Percentiles rank a stretch among this genome's conserved stretches.
Evolutionary conservation across 1,140 invertebrate species (phyloP).

Genomic region (Heliconius hewitsoni): DNA sequence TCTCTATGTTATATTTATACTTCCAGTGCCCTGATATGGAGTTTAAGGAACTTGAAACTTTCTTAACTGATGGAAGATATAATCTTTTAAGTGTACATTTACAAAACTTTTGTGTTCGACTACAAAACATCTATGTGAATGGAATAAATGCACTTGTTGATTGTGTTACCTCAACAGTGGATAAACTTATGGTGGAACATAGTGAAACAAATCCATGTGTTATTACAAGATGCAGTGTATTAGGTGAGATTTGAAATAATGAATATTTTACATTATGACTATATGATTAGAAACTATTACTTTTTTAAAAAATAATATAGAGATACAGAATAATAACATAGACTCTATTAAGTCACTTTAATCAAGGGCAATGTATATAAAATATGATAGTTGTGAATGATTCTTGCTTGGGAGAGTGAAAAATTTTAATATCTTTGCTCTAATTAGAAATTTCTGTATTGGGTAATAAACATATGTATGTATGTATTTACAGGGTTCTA

Average conservation of each 20-base stretch:
- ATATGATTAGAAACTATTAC: background rate
- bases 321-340: slow-evolving; percentile 57
- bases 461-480: background rate
- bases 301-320: slow-evolving; percentile 41
- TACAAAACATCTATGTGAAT: slow-evolving; percentile 78
- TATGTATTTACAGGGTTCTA: slow-evolving; percentile 82
- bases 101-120: slow-evolving; percentile 77
- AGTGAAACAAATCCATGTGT: slow-evolving; percentile 65
- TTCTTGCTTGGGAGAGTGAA: no score
- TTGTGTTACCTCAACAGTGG: slow-evolving; percentile 75
- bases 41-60: slow-evolving; percentile 75
- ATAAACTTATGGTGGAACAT: slow-evolving; percentile 75
- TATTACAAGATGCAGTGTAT: slow-evolving; percentile 76
- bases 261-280: background rate
- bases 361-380: slow-evolving; percentile 66
- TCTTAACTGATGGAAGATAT: slow-evolving; percentile 76
- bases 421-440: no score
- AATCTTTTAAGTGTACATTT: slow-evolving; percentile 77
- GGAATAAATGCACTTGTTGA: slow-evolving; percentile 76
- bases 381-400: no score
- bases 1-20: background rate
- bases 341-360: slow-evolving; percentile 69
- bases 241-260: slow-evolving; percentile 56
- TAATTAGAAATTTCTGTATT: no score
- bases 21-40: slow-evolving; percentile 79